Evolutionary conservation across 2,113 vertebrate species (phyloP), one percentile per base, ranked within the genome.

Genomic region (Lophius piscatorius): DNA sequence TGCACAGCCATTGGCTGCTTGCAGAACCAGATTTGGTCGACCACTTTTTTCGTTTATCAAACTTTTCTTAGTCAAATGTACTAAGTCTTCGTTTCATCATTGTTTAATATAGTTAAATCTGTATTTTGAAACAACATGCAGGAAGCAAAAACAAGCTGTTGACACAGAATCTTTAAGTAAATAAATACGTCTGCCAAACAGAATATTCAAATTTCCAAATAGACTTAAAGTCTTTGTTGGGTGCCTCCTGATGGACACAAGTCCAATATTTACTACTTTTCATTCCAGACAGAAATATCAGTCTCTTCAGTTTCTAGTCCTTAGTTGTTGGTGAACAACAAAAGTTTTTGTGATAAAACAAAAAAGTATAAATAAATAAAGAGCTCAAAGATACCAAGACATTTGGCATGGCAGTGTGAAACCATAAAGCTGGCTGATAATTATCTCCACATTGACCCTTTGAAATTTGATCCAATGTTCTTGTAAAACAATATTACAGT

Each of bases 361-460:
- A 41, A 26, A 48, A 45, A 55, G 3, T 3, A 24, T n/a, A n/a
- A n/a, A n/a, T n/a, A 63, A 69, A 46, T 33, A 61, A 51, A 6
- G 12, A 39, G 31, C 36, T 29, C n/a, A 55, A 68, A 58, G 16
- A 50, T 10, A 5, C 24, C 35, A 13, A 46, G 38, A 24, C 0
- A 5, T 4, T 16, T 20, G 1, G 10, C n/a, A 20, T 5, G 18
- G 22, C 47, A 12, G 12, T 9, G 22, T 3, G 6, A 17, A 54
- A 29, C 39, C 12, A 40, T 6, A 35, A 3, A 47, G 9, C 12
- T 2, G 1, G 3, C 17, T 6, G 7, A 33, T 33, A 5, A 22
- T 16, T 36, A 21, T 28, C 12, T 28, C 0, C 14, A 22, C 35
- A 21, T 16, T 17, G 8, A 26, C 1, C 4, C 24, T 50, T 45